A percentile compares a stretch with the other conserved stretches of the same genome.
Evolutionary conservation across 2,797 vertebrate species (phyloP).

Genomic region (Helarctos malayanus): DNA sequence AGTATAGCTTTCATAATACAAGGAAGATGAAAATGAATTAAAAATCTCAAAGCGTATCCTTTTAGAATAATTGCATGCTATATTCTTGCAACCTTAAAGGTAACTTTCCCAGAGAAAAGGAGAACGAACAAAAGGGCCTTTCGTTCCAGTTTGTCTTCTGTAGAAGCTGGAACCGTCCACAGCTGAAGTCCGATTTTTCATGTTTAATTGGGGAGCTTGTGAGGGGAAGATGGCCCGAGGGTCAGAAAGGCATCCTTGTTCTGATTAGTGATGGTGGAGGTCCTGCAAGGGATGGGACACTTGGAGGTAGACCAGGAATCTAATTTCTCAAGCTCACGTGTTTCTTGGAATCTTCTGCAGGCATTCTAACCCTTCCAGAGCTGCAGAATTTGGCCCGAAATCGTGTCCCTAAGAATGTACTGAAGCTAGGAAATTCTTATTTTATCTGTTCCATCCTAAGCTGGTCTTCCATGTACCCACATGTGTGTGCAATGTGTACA

Average conservation of each 20-base stretch:
- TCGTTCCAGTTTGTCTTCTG: conserved; percentile 57
- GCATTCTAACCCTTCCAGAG: not conserved
- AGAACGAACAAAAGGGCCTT: conserved; percentile 66
- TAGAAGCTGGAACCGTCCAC: conserved; percentile 54
- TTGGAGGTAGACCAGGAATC: not conserved
- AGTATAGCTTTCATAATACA: conserved; percentile 70
- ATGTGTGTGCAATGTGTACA: not conserved
- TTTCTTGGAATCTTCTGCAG: not conserved
- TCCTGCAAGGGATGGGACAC: not conserved
- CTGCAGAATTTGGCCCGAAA: not conserved
- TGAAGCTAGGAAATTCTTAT: not conserved
- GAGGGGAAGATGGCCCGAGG: not conserved
- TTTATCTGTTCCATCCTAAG: not conserved
- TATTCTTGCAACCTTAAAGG: conserved; percentile 72
- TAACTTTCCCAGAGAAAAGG: conserved; percentile 58
- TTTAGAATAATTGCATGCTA: conserved; percentile 72
- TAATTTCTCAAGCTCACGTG: not conserved
- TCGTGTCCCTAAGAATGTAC: not conserved
- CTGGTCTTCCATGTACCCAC: not conserved
- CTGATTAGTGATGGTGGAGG: not conserved
- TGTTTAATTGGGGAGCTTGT: conserved; percentile 54
- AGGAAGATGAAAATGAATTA: conserved; percentile 75
- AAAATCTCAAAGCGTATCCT: conserved; percentile 66
- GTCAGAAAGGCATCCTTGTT: conserved; percentile 39
- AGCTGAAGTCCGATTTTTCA: conserved; percentile 37